phyloP scores from a whole-genome alignment of 2,113 vertebrate species.

The Ageneiosus marmoratus region DNA sequence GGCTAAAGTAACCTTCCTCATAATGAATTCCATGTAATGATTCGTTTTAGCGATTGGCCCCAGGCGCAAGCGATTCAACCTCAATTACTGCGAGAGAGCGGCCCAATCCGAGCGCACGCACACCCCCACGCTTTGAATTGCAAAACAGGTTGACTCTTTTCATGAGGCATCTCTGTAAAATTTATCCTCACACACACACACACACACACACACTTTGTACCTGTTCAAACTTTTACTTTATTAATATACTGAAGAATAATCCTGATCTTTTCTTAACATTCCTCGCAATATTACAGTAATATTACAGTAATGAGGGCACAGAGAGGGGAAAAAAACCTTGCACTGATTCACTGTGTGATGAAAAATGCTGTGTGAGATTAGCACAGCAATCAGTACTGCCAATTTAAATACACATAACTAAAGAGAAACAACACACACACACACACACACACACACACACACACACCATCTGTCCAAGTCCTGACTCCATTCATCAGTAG shows the following conservation, averaged over 20 bases:
- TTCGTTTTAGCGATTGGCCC: slow-evolving; percentile 78
- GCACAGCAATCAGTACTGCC: slow-evolving; percentile 14
- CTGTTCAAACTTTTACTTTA: neutral
- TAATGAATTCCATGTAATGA: slow-evolving; percentile 79
- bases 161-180: slow-evolving; percentile 23
- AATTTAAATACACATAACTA: slow-evolving; percentile 31
- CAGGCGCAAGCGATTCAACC: slow-evolving; percentile 76
- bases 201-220: neutral
- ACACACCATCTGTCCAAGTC: slow-evolving; percentile 20
- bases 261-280: neutral
- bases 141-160: slow-evolving; percentile 43
- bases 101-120: slow-evolving; percentile 68
- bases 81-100: slow-evolving; percentile 72
- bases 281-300: no score
- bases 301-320: neutral
- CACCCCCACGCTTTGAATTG: slow-evolving; percentile 64
- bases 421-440: neutral
- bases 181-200: neutral
- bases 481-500: slow-evolving; percentile 27
- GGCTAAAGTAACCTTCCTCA: slow-evolving; percentile 67
- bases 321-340: neutral
- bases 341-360: slow-evolving; percentile 4
- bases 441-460: neutral
- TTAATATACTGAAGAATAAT: neutral
- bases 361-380: slow-evolving; percentile 21